phyloP scores from a whole-genome alignment of 2,888 invertebrate genomes.

The Hirtodrosophila cameraria region DNA sequence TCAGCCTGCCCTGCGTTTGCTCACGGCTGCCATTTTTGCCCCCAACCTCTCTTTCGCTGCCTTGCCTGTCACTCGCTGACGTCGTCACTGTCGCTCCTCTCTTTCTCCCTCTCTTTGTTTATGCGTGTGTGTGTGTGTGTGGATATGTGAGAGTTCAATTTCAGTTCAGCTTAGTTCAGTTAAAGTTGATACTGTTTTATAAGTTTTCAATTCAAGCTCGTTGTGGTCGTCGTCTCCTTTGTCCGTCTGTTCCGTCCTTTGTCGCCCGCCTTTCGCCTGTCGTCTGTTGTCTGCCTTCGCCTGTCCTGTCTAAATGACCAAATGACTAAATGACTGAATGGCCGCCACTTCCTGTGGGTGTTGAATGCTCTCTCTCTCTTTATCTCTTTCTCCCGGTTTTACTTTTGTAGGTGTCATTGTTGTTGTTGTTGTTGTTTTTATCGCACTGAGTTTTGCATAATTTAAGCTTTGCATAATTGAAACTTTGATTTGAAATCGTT shows the following conservation, averaged over 20 bases:
- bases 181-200: conserved; percentile 66
- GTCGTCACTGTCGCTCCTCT: conserved; percentile 15
- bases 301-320: conserved; percentile 34
- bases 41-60: conserved; percentile 26
- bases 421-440: conserved; percentile 16
- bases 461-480: conserved; percentile 58
- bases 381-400: too few species aligned
- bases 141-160: conserved; percentile 64
- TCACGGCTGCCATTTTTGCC: conserved; percentile 8
- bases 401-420: conserved; percentile 25
- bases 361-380: not conserved
- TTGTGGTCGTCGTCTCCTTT: conserved; percentile 23
- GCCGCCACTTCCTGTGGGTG: conserved; percentile 47
- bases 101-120: conserved; percentile 3
- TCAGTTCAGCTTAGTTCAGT: conserved; percentile 66
- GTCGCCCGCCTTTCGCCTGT: too few species aligned
- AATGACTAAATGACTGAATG: conserved; percentile 55
- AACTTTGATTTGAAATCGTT: conserved; percentile 48
- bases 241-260: not conserved
- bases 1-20: conserved; percentile 47
- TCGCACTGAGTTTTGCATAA: conserved; percentile 52
- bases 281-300: conserved; percentile 9
- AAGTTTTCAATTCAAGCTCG: conserved; percentile 72
- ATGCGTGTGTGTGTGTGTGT: conserved; percentile 9
- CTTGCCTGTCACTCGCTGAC: conserved; percentile 32